A percentile compares a stretch with the other conserved stretches of the same genome.
Conservation (phyloP, 2,113 vertebrate species). For the Cyprinus carpio region DNA sequence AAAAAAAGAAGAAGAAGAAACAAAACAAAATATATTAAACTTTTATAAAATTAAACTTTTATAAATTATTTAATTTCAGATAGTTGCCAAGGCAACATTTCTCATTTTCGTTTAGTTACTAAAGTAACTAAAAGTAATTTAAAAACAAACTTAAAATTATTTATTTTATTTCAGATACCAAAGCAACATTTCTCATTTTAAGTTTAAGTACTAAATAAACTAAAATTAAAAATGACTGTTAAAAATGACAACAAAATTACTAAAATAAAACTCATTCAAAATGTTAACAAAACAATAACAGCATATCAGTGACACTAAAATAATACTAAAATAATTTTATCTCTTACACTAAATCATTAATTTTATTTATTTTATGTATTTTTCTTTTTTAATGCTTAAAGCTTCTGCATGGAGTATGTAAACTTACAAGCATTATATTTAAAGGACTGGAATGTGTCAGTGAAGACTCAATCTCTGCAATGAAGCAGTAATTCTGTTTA, state of each 20-base stretch:
- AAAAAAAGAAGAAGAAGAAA: too few species aligned
- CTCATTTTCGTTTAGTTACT: too few species aligned
- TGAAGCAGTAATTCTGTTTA: conserved; percentile 26
- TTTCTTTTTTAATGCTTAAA: not conserved
- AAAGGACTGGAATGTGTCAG: not conserved
- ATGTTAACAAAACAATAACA: too few species aligned
- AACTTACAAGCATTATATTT: not conserved
- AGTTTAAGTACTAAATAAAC: not conserved
- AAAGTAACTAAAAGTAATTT: not conserved
- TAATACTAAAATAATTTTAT: not conserved
- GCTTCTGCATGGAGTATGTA: not conserved
- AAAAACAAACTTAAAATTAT: not conserved
- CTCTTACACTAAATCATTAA: not conserved
- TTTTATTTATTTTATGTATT: too few species aligned
- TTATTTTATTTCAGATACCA: not conserved
- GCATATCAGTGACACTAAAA: not conserved
- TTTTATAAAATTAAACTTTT: too few species aligned
- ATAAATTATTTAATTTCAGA: too few species aligned
- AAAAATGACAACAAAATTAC: too few species aligned
- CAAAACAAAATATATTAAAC: too few species aligned
- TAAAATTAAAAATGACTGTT: not conserved
- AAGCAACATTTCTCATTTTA: not conserved
- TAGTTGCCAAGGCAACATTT: too few species aligned
- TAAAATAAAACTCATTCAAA: too few species aligned
- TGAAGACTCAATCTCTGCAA: not conserved